phyloP scores from a whole-genome alignment of 2,888 invertebrate genomes.

The Aleiodes testaceus region DNA sequence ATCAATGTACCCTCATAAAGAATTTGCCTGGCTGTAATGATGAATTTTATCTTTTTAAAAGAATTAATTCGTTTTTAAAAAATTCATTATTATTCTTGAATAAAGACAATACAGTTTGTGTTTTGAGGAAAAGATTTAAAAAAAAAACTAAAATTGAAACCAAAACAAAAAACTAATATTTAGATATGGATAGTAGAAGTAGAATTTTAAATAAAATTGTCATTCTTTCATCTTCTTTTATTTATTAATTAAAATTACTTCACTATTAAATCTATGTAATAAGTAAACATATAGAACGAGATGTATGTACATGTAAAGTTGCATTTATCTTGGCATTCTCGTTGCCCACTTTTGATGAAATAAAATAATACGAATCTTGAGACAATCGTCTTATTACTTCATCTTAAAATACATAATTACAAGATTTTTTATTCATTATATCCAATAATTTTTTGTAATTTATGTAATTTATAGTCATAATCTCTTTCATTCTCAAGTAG shows the following conservation, averaged over 20 bases:
- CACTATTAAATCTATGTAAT: conserved; percentile 16
- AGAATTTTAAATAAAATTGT: conserved; percentile 25
- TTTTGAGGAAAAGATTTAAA: neutral
- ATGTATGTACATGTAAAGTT: conserved; percentile 30
- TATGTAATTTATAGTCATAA: neutral
- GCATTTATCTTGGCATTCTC: conserved; percentile 10
- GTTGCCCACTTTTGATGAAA: conserved; percentile 14
- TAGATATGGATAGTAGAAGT: conserved; percentile 20
- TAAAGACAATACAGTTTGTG: conserved; percentile 20
- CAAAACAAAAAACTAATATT: neutral
- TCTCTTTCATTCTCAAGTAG: conserved; percentile 2
- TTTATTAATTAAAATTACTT: neutral
- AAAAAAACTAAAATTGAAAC: neutral
- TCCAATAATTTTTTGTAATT: neutral
- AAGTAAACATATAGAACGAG: conserved; percentile 22
- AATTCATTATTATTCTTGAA: conserved; percentile 16
- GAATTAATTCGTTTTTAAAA: too few species aligned
- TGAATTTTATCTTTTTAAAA: conserved; percentile 10
- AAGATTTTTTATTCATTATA: too few species aligned
- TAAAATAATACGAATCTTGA: conserved; percentile 16
- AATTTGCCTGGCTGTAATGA: conserved; percentile 3
- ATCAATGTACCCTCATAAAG: conserved; percentile 9
- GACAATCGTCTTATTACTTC: conserved; percentile 9
- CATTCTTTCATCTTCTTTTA: conserved; percentile 14
- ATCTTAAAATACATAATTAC: conserved; percentile 22